phyloP scores from a whole-genome alignment of 2,888 invertebrate genomes.

The Steinernema hermaphroditum region DNA sequence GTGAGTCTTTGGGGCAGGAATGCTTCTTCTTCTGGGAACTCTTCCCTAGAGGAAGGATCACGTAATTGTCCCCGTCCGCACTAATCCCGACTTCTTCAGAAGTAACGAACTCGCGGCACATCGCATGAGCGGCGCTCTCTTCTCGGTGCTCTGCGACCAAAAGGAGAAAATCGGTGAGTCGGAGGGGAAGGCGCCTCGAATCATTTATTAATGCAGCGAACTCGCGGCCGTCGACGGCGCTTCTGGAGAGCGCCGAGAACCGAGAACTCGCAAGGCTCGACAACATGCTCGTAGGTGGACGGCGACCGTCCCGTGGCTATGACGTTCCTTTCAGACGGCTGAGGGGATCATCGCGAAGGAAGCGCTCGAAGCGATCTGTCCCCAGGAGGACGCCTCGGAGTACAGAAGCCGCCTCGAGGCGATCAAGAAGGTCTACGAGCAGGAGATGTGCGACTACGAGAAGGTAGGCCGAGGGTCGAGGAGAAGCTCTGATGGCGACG shows the following conservation, averaged over 20 bases:
- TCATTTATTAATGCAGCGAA: slow-evolving; percentile 26
- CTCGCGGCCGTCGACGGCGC: not conserved
- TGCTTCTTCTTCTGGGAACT: not conserved
- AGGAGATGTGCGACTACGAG: slow-evolving; percentile 31
- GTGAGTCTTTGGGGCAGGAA: not conserved
- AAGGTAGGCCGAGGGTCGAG: slow-evolving; percentile 4
- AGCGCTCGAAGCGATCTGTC: not conserved
- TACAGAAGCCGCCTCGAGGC: slow-evolving; percentile 35
- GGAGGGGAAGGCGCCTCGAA: not conserved
- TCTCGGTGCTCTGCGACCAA: slow-evolving; percentile 20
- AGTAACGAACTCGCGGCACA: slow-evolving; percentile 16
- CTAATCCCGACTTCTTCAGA: not conserved
- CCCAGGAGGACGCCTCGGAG: slow-evolving; percentile 37
- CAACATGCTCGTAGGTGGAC: slow-evolving; percentile 40
- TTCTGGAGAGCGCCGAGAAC: not conserved
- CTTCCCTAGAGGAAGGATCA: too few relatives aligned
- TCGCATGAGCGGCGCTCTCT: slow-evolving; percentile 24
- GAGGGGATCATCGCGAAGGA: slow-evolving; percentile 32
- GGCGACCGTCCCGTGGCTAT: not conserved
- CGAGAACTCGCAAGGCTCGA: slow-evolving; percentile 35
- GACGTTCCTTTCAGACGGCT: slow-evolving; percentile 21
- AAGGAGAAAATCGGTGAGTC: slow-evolving; percentile 22
- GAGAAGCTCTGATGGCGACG: too few relatives aligned
- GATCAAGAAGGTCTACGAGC: slow-evolving; percentile 29
- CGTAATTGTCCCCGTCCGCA: too few relatives aligned